phyloP scores from a whole-genome alignment of 2,113 vertebrate species.

The Notothenia coriiceps region DNA sequence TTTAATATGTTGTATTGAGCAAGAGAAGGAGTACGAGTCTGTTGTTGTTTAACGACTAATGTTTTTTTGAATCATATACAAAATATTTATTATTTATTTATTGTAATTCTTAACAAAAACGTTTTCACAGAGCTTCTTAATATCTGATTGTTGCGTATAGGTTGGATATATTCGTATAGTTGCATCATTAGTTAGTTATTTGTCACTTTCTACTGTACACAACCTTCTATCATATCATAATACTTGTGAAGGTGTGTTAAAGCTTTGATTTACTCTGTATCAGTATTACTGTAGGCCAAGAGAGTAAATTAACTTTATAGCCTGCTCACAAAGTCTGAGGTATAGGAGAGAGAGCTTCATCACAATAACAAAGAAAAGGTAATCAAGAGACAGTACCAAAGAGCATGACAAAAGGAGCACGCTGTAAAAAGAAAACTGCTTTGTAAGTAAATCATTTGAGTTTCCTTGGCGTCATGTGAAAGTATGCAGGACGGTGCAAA shows the following conservation, averaged over 20 bases:
- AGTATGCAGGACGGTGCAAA: slow-evolving; percentile 67
- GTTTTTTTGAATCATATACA: not conserved
- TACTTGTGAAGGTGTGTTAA: not conserved
- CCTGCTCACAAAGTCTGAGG: slow-evolving; percentile 39
- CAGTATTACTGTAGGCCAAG: not conserved
- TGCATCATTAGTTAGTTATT: not conserved
- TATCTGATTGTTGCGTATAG: not conserved
- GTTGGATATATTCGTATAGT: not conserved
- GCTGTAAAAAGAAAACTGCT: slow-evolving; percentile 58
- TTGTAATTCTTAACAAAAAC: not conserved
- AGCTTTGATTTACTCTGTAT: slow-evolving; percentile 15
- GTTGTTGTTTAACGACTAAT: not conserved
- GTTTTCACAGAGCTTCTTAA: not conserved
- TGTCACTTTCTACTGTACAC: not conserved
- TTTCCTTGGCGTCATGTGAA: slow-evolving; percentile 73
- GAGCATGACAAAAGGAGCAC: slow-evolving; percentile 54
- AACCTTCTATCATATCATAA: not conserved
- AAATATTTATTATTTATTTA: not conserved
- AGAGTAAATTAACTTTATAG: slow-evolving; percentile 44
- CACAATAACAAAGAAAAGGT: slow-evolving; percentile 64
- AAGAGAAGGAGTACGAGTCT: not conserved
- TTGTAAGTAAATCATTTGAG: slow-evolving; percentile 69
- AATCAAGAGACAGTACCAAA: slow-evolving; percentile 47
- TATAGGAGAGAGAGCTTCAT: slow-evolving; percentile 46
- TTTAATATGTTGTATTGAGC: not conserved